Percentiles rank a stretch among this genome's conserved stretches.
These are phyloP conservation scores for Gopherus flavomarginatus DNA, from an alignment of 2,113 vertebrate genomes.

Conservation along the genomic window DNA sequence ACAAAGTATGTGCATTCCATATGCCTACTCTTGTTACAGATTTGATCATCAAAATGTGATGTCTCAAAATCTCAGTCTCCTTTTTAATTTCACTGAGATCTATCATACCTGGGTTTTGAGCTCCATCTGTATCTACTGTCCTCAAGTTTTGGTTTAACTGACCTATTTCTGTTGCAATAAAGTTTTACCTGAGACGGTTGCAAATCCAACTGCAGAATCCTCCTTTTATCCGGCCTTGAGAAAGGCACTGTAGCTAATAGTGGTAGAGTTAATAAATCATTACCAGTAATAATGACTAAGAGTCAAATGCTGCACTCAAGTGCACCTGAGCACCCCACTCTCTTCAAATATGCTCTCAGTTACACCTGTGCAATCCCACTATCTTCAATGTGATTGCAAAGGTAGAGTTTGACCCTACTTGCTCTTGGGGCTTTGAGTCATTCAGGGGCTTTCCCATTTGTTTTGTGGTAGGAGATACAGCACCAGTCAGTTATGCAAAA, in stretches of 20 bases:
- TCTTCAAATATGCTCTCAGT: neutral
- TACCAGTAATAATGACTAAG: neutral
- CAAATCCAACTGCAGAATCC: neutral
- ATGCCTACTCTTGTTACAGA: neutral
- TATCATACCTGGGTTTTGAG: neutral
- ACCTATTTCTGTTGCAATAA: neutral
- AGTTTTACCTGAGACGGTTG: neutral
- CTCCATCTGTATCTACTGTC: no score
- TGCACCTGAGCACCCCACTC: neutral
- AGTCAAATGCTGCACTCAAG: neutral
- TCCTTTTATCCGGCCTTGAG: neutral
- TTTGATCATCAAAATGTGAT: neutral
- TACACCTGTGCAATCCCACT: neutral
- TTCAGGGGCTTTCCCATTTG: neutral
- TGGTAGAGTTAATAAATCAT: no score
- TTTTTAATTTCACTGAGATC: neutral
- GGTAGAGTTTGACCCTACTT: neutral
- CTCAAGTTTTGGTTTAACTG: neutral
- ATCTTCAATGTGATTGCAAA: neutral
- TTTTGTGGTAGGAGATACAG: fast-evolving
- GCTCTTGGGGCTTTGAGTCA: fast-evolving
- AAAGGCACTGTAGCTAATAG: no score
- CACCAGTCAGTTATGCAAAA: fast-evolving
- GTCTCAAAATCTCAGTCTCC: no score
- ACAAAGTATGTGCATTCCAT: neutral